Evolutionary conservation across 2,888 invertebrate genomes (phyloP).

Genomic region (Anarsia innoxiella): DNA sequence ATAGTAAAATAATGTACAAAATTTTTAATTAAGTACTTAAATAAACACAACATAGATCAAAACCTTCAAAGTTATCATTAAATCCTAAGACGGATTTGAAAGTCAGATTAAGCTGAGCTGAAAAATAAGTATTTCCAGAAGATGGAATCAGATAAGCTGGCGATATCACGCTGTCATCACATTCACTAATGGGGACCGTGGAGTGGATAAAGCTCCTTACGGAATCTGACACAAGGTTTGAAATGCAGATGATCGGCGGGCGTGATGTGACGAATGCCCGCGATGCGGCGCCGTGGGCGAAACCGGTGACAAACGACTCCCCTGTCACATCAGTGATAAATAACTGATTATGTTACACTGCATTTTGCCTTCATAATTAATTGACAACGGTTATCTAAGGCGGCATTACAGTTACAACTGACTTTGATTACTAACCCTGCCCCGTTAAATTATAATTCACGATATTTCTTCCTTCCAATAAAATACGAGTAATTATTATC

Average conservation of each 20-base stretch:
- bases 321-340: constrained; percentile 69
- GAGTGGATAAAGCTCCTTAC: constrained; percentile 41
- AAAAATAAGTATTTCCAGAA: constrained; percentile 54
- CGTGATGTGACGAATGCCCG: constrained; percentile 56
- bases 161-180: constrained; percentile 63
- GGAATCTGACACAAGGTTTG: constrained; percentile 37
- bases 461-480: constrained; percentile 34
- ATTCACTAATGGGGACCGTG: constrained; percentile 42
- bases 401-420: constrained; percentile 37
- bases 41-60: background rate
- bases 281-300: constrained; percentile 63
- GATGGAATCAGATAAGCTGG: constrained; percentile 63
- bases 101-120: constrained; percentile 34
- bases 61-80: background rate
- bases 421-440: constrained; percentile 38
- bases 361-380: constrained; percentile 69
- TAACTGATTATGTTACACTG: constrained; percentile 72
- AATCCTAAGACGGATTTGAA: constrained; percentile 7
- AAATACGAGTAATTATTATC: constrained; percentile 43
- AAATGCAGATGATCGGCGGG: constrained; percentile 35
- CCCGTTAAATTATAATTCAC: constrained; percentile 39
- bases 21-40: background rate
- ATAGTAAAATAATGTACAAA: background rate
- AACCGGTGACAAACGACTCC: constrained; percentile 67
- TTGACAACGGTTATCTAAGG: constrained; percentile 59